Evolutionary conservation across 2,113 vertebrate genomes (phyloP).

Genomic region (Microcebus murinus): DNA sequence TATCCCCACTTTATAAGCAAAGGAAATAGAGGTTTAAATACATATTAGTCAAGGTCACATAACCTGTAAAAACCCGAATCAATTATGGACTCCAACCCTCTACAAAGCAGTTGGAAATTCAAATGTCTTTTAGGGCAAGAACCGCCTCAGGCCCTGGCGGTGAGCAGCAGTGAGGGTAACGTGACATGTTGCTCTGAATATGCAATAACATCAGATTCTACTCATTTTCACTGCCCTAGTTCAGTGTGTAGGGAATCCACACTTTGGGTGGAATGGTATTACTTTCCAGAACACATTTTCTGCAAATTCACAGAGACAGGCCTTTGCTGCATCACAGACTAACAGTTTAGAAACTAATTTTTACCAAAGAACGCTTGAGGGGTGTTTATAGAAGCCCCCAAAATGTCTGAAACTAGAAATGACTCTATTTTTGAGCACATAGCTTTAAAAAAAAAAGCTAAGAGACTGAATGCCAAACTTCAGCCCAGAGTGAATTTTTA

Average conservation of each 20-base stretch:
- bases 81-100: background rate
- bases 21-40: slow-evolving; percentile 27
- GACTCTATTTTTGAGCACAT: slow-evolving; percentile 72
- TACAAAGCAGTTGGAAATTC: background rate
- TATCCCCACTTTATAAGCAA: background rate
- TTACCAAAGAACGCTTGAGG: slow-evolving; percentile 45
- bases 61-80: background rate
- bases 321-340: background rate
- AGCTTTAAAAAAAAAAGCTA: slow-evolving; percentile 71
- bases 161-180: background rate
- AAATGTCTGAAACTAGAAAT: slow-evolving; percentile 57
- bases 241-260: background rate
- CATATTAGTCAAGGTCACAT: background rate
- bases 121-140: background rate
- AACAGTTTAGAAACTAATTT: background rate
- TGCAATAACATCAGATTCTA: background rate
- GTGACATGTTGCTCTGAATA: fast-evolving
- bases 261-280: background rate
- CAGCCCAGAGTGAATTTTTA: slow-evolving; percentile 86
- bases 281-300: slow-evolving; percentile 6
- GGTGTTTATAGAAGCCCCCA: slow-evolving; percentile 25
- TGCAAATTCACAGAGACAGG: background rate
- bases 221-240: background rate
- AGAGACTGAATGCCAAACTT: slow-evolving; percentile 80
- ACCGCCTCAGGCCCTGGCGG: background rate